Base-by-base conservation (phyloP, 1,140 invertebrate genomes). In the Glossosoma conforme region DNA sequence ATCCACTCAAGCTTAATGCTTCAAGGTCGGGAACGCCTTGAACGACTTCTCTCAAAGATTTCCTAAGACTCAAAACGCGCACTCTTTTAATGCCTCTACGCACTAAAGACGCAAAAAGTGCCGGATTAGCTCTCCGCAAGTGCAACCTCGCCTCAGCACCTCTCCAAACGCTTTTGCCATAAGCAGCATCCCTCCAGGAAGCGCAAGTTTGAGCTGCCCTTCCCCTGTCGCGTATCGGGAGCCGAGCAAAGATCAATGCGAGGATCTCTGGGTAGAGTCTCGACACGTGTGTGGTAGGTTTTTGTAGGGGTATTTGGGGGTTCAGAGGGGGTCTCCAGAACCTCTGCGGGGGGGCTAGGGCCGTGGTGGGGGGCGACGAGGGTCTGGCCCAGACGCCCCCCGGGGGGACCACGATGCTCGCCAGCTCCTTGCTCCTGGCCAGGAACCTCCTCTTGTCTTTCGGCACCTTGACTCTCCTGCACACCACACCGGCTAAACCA, bases 211-310 rank as follows among this genome's bases (percentile, higher is more conserved):
- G 91, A 2, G 92, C 90, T 2, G 86, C 92, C 19, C 89, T 74
- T 0, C 93, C 91, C 65, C 91, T 83, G 72, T 95, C 93, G 60
- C 84, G 74, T 3, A 95, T 89, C 9, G 91, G 86, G 59, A 97
- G 75, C 68, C 92, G 86, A 59, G 87, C 82, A 66, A 97, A 97
- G 62, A 97, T 95, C 54, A 93, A 79, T 15, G 91, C 88, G 20
- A 97, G 70, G 46, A 97, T 83, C 66, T 97, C 93, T 2, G 93
- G 93, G 70, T 95, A 96, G 11, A 96, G 75, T 62, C 86, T 82
- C 11, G 88, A 89, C 53, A 95, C 87, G 71, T 93, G 89, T 36
- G 86, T 87, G 52, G 80, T 81, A 30, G 78, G 75, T 21, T 64
- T 63, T 54, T 65, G 65, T 52, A 62, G 68, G 64, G 53, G 62